Percentiles rank a stretch among this genome's conserved stretches.
phyloP scores from a whole-genome alignment of 2,888 invertebrate genomes.

The Dichetophora obliterata region DNA sequence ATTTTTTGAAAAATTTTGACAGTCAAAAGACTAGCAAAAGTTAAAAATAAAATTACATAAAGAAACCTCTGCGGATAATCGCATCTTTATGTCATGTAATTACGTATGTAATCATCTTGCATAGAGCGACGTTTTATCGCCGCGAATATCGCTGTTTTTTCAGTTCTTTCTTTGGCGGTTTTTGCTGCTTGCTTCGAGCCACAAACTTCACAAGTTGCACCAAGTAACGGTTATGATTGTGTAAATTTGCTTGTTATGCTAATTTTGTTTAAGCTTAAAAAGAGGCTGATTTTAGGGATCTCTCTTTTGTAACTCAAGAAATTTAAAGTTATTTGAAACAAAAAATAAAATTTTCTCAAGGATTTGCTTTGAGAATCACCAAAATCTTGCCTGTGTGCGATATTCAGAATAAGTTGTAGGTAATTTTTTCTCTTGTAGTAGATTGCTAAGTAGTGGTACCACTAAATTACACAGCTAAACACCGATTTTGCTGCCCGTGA shows the following conservation, averaged over 20 bases:
- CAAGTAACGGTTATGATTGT: constrained; percentile 47
- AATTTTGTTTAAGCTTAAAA: constrained; percentile 47
- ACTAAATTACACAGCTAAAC: too few species aligned
- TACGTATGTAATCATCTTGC: constrained; percentile 66
- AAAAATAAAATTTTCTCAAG: too few species aligned
- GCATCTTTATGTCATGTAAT: constrained; percentile 66
- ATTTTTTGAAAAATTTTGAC: constrained; percentile 40
- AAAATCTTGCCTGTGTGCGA: too few species aligned
- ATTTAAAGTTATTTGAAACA: too few species aligned
- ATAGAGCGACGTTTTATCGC: constrained; percentile 25
- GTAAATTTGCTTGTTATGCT: constrained; percentile 59
- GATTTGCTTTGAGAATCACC: too few species aligned
- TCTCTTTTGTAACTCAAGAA: not conserved
- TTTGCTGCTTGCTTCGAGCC: constrained; percentile 27
- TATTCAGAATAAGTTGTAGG: too few species aligned
- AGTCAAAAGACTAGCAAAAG: not conserved
- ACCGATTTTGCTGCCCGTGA: too few species aligned
- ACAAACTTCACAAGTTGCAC: constrained; percentile 49
- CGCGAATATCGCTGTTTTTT: constrained; percentile 39
- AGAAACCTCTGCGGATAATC: constrained; percentile 56
- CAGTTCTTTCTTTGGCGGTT: constrained; percentile 12
- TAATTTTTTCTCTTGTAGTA: too few species aligned
- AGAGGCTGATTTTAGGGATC: not conserved
- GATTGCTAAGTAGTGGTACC: too few species aligned
- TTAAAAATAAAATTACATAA: not conserved